Evolutionary conservation across 2,888 invertebrate species (phyloP), one percentile per base, ranked within the genome.

Genomic region (Aelia acuminata): DNA sequence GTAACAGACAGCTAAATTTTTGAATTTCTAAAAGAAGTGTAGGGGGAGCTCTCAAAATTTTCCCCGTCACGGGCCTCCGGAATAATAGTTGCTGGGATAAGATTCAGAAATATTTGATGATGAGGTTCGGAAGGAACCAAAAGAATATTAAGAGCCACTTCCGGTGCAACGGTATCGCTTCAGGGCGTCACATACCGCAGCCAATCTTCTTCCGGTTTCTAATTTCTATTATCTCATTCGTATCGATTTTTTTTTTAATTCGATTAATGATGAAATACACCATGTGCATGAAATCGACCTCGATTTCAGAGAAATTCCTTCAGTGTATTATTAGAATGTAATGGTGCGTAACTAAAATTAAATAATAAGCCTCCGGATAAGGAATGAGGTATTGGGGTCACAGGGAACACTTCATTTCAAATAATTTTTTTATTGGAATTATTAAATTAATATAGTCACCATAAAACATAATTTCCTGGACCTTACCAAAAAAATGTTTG

Each of bases 161-260:
- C 63, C 80, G 80, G 43, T 22, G 13, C 80, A 80, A 80, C 80
- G 80, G 80, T 43, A 80, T 80, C 80, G 80, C 80, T 80, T 80
- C 80, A 43, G 80, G 43, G 4, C 22, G n/a, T 43, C 80, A 80
- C 80, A 80, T 80, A 43, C 80, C 80, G 43, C 80, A 43, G 80
- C 22, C 80, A 0, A 11, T 43, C n/a, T 8, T n/a, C 39, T 22
- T 47, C 80, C 43, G 43, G 80, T 20, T 4, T 31, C 70, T 57
- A 57, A 57, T 57, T 57, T 8, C 4, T 2, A 26, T 70, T 31
- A 70, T 35, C 63, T 70, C 63, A 18, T 35, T 5, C 20, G 26
- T 3, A 18, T 18, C 26, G 63, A n/a, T n/a, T n/a, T n/a, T n/a
- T n/a, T 31, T 70, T 35, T 18, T 70, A 70, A 31, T 70, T 35